Evolutionary conservation across 2,888 invertebrate genomes (phyloP).

Genomic region (Pyrochroa serraticornis): DNA sequence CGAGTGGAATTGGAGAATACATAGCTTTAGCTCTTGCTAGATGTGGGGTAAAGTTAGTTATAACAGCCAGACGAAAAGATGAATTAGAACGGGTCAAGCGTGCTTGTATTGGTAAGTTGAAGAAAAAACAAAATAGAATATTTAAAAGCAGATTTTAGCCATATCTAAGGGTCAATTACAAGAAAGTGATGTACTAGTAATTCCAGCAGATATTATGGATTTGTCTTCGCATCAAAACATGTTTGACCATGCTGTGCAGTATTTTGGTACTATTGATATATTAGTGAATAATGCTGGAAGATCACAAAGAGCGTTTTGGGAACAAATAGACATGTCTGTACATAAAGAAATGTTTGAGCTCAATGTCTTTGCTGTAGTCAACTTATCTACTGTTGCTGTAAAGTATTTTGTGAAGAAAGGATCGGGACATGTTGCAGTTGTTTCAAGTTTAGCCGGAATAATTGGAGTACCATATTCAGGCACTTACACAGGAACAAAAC

Average conservation of each 20-base stretch:
- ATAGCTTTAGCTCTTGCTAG: conserved; percentile 72
- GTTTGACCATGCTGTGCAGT: conserved; percentile 66
- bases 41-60: conserved; percentile 68
- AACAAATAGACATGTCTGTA: conserved; percentile 71
- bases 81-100: conserved; percentile 71
- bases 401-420: conserved; percentile 67
- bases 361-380: conserved; percentile 76
- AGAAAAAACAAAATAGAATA: not conserved
- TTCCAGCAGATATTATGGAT: conserved; percentile 72
- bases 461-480: conserved; percentile 70
- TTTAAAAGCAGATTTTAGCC: conserved; percentile 44
- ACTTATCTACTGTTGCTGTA: conserved; percentile 72
- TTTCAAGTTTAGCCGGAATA: conserved; percentile 77
- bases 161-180: conserved; percentile 57
- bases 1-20: conserved; percentile 81
- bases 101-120: conserved; percentile 63
- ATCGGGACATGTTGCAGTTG: conserved; percentile 74
- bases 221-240: conserved; percentile 65
- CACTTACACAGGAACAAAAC: conserved; percentile 76
- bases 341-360: conserved; percentile 77
- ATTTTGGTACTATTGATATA: conserved; percentile 77
- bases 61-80: conserved; percentile 69
- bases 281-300: conserved; percentile 83
- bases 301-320: conserved; percentile 77
- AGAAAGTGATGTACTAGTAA: conserved; percentile 68